Evolutionary conservation across 1,140 invertebrate species (phyloP), one percentile per base, ranked within the genome.

Genomic region (Akabosia matsudoensis): DNA sequence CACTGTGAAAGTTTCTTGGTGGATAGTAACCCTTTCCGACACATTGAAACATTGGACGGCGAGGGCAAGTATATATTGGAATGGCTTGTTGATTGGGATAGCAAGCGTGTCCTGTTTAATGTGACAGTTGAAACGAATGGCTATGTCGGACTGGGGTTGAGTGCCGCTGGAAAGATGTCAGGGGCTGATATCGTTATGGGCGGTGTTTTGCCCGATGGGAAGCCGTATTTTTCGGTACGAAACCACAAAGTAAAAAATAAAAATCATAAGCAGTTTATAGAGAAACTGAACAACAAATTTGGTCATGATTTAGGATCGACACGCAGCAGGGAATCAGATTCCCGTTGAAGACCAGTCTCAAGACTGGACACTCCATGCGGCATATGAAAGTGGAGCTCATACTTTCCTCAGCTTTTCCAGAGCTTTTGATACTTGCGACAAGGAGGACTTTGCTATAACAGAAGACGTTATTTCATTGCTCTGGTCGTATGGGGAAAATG

Each of bases 341-440:
- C 70, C 70, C 10, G 37, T 7, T 2, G 4, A 30, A 24, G 70
- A 72, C 22, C 33, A 34, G 2, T 1, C 1, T 1, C 33, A 72
- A 24, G 70, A 72, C 45, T 72, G 70, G 70, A 72, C 33, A 13
- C 26, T 34, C 1, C 33, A 45, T 72, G 37, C 10, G 4, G 70
- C 70, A 22, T 45, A 22, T 16, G 70, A 72, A 72, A 22, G 22
- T 24, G 70, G 10, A 26, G 33, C 7, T 1, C 16, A 45, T 26
- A 72, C 70, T 4, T 72, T 72, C 24, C 70, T 95, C 82, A 88
- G 90, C 0, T 97, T 95, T 82, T 86, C 88, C 1, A 87, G 95
- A 70, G 89, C 90, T 82, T 97, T 97, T 82, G 92, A 96, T 80
- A 98, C 96, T 4, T 98, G 96, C 82, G 95, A 98, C 84, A 85